Conservation (phyloP, 2,888 invertebrate genomes). For the Adineta ricciae region DNA sequence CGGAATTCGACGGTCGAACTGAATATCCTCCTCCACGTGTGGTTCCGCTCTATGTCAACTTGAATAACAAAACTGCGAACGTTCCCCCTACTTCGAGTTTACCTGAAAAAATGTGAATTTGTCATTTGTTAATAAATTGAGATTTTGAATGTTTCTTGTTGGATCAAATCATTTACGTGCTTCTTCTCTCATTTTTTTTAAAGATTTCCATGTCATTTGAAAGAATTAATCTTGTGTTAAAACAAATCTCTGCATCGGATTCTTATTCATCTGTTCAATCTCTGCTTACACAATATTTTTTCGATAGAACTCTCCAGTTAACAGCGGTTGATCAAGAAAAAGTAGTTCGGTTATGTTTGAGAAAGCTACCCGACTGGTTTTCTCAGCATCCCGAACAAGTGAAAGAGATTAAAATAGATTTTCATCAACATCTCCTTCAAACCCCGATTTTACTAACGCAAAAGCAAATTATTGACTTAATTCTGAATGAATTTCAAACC, state of each 20-base stretch:
- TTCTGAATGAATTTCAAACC: background rate
- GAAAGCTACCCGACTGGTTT: background rate
- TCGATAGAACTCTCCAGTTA: background rate
- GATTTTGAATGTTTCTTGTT: background rate
- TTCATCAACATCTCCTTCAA: background rate
- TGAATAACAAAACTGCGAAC: background rate
- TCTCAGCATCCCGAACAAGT: background rate
- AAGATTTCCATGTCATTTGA: background rate
- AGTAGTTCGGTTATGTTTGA: constrained; percentile 10
- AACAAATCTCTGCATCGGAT: background rate
- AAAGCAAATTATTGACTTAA: constrained; percentile 6
- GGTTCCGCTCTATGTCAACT: constrained; percentile 55
- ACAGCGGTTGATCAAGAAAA: background rate
- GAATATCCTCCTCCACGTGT: constrained; percentile 39
- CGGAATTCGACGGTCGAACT: constrained; percentile 39
- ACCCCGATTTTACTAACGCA: background rate
- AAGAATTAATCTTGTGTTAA: background rate
- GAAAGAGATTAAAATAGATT: background rate
- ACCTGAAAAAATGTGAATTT: background rate
- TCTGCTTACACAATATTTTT: background rate
- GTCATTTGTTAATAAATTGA: background rate
- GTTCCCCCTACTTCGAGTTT: background rate
- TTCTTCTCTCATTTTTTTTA: background rate
- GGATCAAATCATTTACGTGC: background rate
- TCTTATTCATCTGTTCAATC: background rate